phyloP scores from a whole-genome alignment of 2,113 vertebrate genomes.

The Phylloscopus trochilus region DNA sequence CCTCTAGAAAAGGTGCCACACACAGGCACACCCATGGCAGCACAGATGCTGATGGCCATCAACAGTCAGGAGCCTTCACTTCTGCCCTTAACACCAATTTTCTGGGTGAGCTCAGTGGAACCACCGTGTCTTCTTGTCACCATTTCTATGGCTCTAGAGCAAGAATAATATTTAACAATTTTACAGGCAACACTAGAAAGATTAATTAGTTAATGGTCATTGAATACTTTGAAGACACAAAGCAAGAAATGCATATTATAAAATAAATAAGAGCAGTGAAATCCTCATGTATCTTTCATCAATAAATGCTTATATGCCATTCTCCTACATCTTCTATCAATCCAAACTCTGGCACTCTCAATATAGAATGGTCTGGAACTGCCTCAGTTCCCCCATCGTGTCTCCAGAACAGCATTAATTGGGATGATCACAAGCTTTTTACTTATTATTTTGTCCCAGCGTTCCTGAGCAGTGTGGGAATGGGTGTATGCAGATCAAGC shows the following conservation, averaged over 20 bases:
- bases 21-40: not conserved
- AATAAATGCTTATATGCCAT: not conserved
- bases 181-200: not conserved
- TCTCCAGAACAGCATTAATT: not conserved
- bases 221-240: not conserved
- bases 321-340: not conserved
- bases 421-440: not conserved
- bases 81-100: not conserved
- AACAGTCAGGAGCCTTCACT: not conserved
- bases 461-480: not conserved
- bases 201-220: not conserved
- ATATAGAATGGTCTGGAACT: not conserved
- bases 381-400: not conserved
- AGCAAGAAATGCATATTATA: not conserved
- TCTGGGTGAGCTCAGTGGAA: not conserved
- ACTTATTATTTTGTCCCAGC: not conserved
- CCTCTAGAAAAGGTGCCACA: not conserved
- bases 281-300: not conserved
- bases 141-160: not conserved
- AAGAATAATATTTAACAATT: slow-evolving; percentile 18
- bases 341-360: not conserved
- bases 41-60: not conserved
- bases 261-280: not conserved
- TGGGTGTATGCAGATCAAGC: not conserved
- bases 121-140: not conserved